These are phyloP conservation scores for Cheilinus undulatus DNA, from an alignment of 2,113 vertebrate genomes.

Conservation along the genomic window DNA sequence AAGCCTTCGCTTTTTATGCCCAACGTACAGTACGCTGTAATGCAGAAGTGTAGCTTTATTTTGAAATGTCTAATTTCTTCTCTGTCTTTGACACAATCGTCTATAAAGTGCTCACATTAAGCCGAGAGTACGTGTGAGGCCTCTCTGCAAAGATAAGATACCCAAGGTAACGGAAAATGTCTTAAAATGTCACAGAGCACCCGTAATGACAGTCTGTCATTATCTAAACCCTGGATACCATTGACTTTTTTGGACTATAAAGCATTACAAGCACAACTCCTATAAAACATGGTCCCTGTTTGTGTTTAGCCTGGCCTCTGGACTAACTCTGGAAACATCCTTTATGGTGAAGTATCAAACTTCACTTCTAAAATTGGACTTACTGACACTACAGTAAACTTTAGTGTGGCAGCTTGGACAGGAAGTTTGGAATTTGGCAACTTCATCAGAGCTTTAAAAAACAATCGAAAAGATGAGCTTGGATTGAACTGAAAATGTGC, in stretches of 20 bases:
- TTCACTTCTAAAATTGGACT: background rate
- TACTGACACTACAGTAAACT: background rate
- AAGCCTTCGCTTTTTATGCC: slow-evolving; percentile 8
- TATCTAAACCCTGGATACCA: slow-evolving; percentile 38
- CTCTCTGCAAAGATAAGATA: slow-evolving; percentile 16
- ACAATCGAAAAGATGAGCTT: slow-evolving; percentile 15
- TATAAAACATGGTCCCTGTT: slow-evolving; percentile 59
- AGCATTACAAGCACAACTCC: slow-evolving; percentile 51
- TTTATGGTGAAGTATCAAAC: background rate
- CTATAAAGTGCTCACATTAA: slow-evolving; percentile 70
- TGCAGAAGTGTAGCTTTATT: slow-evolving; percentile 32
- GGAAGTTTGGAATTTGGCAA: slow-evolving; percentile 63
- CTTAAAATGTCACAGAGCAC: slow-evolving; percentile 53
- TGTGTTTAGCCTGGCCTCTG: slow-evolving; percentile 19
- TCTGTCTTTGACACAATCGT: slow-evolving; percentile 23
- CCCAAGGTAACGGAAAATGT: slow-evolving; percentile 42
- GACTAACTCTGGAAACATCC: slow-evolving; percentile 31
- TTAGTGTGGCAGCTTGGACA: slow-evolving; percentile 7
- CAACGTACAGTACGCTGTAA: slow-evolving; percentile 36
- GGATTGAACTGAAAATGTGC: slow-evolving; percentile 1
- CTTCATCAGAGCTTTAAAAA: slow-evolving; percentile 25
- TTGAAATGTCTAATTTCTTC: slow-evolving; percentile 11
- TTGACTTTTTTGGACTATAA: slow-evolving; percentile 41
- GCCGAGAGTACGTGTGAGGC: background rate
- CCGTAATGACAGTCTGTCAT: slow-evolving; percentile 26